A percentile compares a stretch with the other conserved stretches of the same genome.
Evolutionary conservation across 2,888 invertebrate species (phyloP).

Genomic region (Nemoura dubitans): DNA sequence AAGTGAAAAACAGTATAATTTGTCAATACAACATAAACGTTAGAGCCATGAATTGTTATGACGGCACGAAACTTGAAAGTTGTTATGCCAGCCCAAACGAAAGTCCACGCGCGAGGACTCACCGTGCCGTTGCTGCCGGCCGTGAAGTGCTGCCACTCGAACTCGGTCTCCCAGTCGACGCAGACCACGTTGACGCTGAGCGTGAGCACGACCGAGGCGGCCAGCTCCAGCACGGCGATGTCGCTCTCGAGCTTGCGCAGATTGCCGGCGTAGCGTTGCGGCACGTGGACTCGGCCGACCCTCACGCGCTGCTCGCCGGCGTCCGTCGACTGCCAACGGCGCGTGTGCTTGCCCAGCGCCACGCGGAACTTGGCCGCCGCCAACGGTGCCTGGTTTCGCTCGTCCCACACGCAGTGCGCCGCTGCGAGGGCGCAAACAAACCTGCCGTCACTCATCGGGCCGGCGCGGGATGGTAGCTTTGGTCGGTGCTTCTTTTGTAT

Average conservation of each 20-base stretch:
- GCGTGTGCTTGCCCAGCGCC: slow-evolving; percentile 57
- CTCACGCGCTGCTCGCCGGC: slow-evolving; percentile 50
- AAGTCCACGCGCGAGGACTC: no score
- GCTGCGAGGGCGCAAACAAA: no score
- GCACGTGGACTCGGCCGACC: slow-evolving; percentile 49
- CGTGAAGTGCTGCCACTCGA: background rate
- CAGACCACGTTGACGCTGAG: background rate
- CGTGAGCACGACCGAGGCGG: background rate
- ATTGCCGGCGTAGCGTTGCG: slow-evolving; percentile 51
- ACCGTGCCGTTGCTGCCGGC: slow-evolving; percentile 53
- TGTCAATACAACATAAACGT: no score
- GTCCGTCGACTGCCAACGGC: slow-evolving; percentile 54
- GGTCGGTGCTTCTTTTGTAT: no score
- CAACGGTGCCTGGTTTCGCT: slow-evolving; percentile 48
- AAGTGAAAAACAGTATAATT: no score
- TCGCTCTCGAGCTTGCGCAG: slow-evolving; percentile 52
- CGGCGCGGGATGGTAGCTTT: no score
- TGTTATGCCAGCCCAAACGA: no score
- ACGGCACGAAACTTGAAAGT: no score
- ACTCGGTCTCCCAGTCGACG: slow-evolving; percentile 45
- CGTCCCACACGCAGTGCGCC: slow-evolving; percentile 60
- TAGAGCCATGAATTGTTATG: no score
- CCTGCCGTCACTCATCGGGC: no score
- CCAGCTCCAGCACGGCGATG: background rate
- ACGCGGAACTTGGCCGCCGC: slow-evolving; percentile 53